phyloP scores from a whole-genome alignment of 2,113 vertebrate species.

The Dromiciops gliroides region DNA sequence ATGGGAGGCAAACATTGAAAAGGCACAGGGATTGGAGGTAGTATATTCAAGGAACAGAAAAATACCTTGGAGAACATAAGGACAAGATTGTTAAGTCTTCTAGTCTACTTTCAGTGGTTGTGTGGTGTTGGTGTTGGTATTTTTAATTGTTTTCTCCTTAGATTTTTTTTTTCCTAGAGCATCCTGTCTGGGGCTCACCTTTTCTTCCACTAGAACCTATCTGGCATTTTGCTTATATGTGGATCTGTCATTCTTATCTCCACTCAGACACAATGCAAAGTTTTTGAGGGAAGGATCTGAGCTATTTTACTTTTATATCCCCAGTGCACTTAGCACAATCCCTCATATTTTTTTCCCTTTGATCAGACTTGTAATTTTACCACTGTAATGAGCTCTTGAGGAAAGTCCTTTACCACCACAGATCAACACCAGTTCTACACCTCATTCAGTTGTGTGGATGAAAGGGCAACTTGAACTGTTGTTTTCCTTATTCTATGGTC shows the following conservation, averaged over 20 bases:
- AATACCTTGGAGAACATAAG: neutral
- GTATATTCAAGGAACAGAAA: neutral
- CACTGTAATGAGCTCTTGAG: neutral
- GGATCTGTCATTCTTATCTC: neutral
- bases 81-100: neutral
- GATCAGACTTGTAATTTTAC: neutral
- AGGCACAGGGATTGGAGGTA: neutral
- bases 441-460: neutral
- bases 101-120: neutral
- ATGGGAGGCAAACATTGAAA: neutral
- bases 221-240: neutral
- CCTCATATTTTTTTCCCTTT: neutral
- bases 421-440: neutral
- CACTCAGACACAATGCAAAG: neutral
- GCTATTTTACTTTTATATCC: neutral
- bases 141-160: neutral
- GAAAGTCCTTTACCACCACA: neutral
- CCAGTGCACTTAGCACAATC: neutral
- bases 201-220: neutral
- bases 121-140: neutral
- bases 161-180: too few species aligned
- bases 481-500: neutral
- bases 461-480: neutral
- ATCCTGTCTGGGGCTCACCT: neutral
- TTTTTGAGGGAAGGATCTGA: neutral